Conservation (phyloP, 64 coral and sea anemone species). For the Stylophora pistillata region DNA sequence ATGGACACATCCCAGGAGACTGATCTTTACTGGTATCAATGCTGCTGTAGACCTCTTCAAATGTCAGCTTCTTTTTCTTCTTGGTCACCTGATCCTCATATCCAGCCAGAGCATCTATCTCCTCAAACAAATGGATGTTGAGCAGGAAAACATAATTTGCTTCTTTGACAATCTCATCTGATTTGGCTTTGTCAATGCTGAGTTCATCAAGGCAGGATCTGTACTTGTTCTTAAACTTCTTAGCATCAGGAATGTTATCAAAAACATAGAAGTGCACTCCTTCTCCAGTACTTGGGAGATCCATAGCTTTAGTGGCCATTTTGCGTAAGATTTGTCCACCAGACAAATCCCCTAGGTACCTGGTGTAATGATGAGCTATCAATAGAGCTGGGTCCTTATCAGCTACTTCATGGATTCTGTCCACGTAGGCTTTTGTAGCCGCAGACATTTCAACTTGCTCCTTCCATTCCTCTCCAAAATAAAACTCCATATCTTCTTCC, state of each 20-base stretch:
- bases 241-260: slow-evolving; percentile 74
- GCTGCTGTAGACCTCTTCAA: slow-evolving; percentile 14
- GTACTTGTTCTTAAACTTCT: slow-evolving; percentile 91
- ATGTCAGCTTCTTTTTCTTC: slow-evolving; percentile 12
- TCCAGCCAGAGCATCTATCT: slow-evolving; percentile 78
- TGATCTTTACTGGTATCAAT: neutral
- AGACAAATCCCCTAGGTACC: slow-evolving; percentile 91
- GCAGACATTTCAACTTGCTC: slow-evolving; percentile 60
- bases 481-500: slow-evolving; percentile 85
- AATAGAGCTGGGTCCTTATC: slow-evolving; percentile 79
- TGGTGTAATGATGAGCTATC: slow-evolving; percentile 92
- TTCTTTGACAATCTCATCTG: slow-evolving; percentile 89
- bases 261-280: slow-evolving; percentile 90
- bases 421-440: slow-evolving; percentile 87
- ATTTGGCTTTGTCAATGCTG: slow-evolving; percentile 53
- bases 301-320: slow-evolving; percentile 85
- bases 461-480: slow-evolving; percentile 91
- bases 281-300: slow-evolving; percentile 79
- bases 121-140: slow-evolving; percentile 85
- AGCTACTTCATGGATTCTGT: slow-evolving; percentile 76
- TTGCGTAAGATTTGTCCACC: slow-evolving; percentile 91
- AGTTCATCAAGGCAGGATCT: slow-evolving; percentile 77
- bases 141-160: slow-evolving; percentile 76
- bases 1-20: slow-evolving; percentile 59
- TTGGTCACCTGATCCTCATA: slow-evolving; percentile 28